Percentiles rank a stretch among this genome's conserved stretches.
Evolutionary conservation across 2,888 invertebrate genomes (phyloP).

Genomic region (Himalopsyche anomala): DNA sequence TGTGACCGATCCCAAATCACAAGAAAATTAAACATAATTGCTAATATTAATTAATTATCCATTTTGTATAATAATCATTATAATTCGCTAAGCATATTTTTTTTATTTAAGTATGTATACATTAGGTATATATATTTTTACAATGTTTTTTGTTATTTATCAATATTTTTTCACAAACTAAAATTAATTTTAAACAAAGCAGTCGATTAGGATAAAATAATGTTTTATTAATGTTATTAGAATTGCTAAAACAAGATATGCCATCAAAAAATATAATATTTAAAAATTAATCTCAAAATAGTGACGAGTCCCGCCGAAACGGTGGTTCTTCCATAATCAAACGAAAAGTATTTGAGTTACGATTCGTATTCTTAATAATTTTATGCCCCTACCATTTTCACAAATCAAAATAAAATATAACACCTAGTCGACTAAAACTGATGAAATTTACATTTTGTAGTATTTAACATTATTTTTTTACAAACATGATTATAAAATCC

Average conservation of each 20-base stretch:
- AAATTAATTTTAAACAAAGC: conserved; percentile 53
- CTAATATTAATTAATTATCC: conserved; percentile 43
- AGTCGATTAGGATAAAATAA: conserved; percentile 49
- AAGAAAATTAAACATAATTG: conserved; percentile 28
- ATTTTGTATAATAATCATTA: conserved; percentile 39
- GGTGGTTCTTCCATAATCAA: not conserved
- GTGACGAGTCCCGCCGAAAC: not conserved
- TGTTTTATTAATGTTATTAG: conserved; percentile 36
- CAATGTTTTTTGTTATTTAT: conserved; percentile 47
- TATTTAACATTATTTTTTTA: conserved; percentile 30
- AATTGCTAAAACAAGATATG: conserved; percentile 43
- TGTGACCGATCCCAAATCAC: conserved; percentile 37
- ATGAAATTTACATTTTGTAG: not conserved
- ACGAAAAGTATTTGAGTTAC: conserved; percentile 9
- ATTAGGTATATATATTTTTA: conserved; percentile 50
- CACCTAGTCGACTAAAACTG: conserved; percentile 11
- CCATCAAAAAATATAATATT: conserved; percentile 41
- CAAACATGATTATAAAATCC: conserved; percentile 33
- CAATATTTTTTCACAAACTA: conserved; percentile 48
- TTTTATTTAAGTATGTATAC: conserved; percentile 31
- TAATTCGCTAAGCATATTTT: conserved; percentile 40
- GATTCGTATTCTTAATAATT: conserved; percentile 15
- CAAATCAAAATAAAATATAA: conserved; percentile 15
- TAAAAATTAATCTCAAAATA: conserved; percentile 36
- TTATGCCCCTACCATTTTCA: not conserved